Evolutionary conservation across 2,888 invertebrate species (phyloP).

Genomic region (Coelogynopora nodosa): DNA sequence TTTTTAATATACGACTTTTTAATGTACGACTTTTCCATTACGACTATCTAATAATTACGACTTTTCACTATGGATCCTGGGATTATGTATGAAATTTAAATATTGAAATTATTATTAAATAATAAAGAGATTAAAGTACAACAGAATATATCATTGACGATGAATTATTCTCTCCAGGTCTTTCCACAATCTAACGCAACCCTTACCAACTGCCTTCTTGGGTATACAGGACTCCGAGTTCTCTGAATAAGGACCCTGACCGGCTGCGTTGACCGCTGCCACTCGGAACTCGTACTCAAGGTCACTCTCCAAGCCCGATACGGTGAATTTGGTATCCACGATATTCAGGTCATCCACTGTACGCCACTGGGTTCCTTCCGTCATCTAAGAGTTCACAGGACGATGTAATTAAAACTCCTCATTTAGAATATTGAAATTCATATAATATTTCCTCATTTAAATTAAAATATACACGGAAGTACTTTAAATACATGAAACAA

Average conservation of each 20-base stretch:
- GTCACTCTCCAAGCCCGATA: not conserved
- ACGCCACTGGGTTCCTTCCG: slow-evolving; percentile 42
- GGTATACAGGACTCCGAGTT: not conserved
- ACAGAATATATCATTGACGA: not conserved
- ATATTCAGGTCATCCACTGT: slow-evolving; percentile 38
- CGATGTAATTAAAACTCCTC: too few relatives aligned
- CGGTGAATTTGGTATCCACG: not conserved
- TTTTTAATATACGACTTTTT: too few relatives aligned
- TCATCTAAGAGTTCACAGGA: too few relatives aligned
- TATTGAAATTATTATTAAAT: too few relatives aligned
- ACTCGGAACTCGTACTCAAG: slow-evolving; percentile 60
- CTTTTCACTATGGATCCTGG: too few relatives aligned
- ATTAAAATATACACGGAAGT: too few relatives aligned
- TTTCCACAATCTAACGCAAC: not conserved
- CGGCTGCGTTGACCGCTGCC: slow-evolving; percentile 60
- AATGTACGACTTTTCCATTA: not conserved
- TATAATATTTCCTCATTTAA: too few relatives aligned
- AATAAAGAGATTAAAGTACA: too few relatives aligned
- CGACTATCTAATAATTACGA: too few relatives aligned
- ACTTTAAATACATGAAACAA: too few relatives aligned
- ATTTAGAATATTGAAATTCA: too few relatives aligned
- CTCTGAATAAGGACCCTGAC: slow-evolving; percentile 50
- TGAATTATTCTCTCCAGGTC: not conserved
- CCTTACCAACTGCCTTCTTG: not conserved
- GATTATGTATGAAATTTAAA: too few relatives aligned